Evolutionary conservation across 1,140 invertebrate species (phyloP), one percentile per base, ranked within the genome.

Genomic region (Drosophila miranda): DNA sequence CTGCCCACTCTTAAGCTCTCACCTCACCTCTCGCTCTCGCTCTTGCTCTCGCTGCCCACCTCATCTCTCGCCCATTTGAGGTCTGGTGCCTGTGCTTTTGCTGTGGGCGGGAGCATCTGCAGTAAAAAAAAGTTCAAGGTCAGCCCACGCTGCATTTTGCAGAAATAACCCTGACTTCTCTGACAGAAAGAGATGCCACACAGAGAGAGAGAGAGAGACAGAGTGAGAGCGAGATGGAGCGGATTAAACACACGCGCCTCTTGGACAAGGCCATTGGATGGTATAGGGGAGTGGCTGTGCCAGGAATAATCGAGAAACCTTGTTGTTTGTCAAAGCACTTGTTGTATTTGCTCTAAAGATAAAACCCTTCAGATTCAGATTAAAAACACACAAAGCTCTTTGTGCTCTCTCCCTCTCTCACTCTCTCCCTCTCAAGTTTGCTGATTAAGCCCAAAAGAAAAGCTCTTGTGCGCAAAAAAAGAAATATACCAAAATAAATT

Each of bases 71-170:
- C 34, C 34, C 11, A 5, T 38, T 38, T 38, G 34, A 38, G 34
- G 34, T 38, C 34, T 13, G 34, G 34, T 45, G 59, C 45, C 23
- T 63, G 62, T 30, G 11, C 11, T 6, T 30, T 11, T 44, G 14
- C 42, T 41, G 57, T 38, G 54, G 50, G 57, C 54, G 34, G 44
- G 52, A 54, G 66, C 72, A 68, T 61, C 72, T 81, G 80, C 77
- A 77, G 60, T 71, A 64, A 70, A 74, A 77, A 77, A 77, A 83
- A 84, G 81, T 84, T 84, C 81, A 84, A 84, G 81, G 81, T 86
- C 81, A 67, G 16, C 59, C 11, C 11, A 38, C 9, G 54, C 26
- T 48, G 21, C 50, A 75, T 46, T 74, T 74, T 74, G 64, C 68
- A 77, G 73, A 79, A 84, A 83, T 79, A 79, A 73, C 76, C 75